Conservation (phyloP, 2,113 vertebrate genomes). For the Pachypanchax playfairii region DNA sequence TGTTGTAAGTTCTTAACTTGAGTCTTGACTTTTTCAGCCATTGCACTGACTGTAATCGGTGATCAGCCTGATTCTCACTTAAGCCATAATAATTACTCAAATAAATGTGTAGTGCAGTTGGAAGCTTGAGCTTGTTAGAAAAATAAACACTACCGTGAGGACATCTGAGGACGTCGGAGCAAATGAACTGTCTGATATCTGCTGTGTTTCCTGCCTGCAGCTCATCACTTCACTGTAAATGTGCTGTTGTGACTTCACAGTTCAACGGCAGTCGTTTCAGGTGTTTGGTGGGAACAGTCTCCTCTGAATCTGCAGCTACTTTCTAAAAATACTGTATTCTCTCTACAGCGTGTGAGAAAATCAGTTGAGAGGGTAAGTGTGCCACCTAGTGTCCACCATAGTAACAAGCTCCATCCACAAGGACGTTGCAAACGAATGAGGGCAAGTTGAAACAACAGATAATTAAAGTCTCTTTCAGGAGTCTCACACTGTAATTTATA, state of each 20-base stretch:
- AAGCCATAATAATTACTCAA: slow-evolving; percentile 19
- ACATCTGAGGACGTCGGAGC: too few relatives aligned
- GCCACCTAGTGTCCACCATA: slow-evolving; percentile 65
- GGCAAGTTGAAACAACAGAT: slow-evolving; percentile 9
- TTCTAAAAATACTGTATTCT: slow-evolving; percentile 24
- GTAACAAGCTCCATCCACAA: neutral
- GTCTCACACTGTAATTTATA: slow-evolving; percentile 1
- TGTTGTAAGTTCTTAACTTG: slow-evolving; percentile 14
- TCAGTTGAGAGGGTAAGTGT: slow-evolving; percentile 59
- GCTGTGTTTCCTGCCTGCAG: slow-evolving; percentile 41
- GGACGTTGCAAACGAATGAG: neutral
- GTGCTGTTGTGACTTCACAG: slow-evolving; percentile 18
- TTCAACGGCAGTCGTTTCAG: slow-evolving; percentile 56
- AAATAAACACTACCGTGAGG: slow-evolving; percentile 34
- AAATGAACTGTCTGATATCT: slow-evolving; percentile 11
- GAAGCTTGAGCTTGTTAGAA: slow-evolving; percentile 25
- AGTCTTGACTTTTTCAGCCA: neutral
- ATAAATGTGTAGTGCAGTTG: neutral
- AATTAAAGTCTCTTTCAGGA: neutral
- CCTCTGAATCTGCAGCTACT: slow-evolving; percentile 25
- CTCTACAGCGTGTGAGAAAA: neutral
- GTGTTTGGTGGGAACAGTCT: slow-evolving; percentile 46
- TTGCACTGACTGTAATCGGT: neutral
- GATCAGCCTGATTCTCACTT: slow-evolving; percentile 12
- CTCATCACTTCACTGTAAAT: slow-evolving; percentile 37